Percentiles rank a stretch among this genome's conserved stretches.
Evolutionary conservation across 2,797 vertebrate genomes (phyloP).

Genomic region (Diglossa cyanea): DNA sequence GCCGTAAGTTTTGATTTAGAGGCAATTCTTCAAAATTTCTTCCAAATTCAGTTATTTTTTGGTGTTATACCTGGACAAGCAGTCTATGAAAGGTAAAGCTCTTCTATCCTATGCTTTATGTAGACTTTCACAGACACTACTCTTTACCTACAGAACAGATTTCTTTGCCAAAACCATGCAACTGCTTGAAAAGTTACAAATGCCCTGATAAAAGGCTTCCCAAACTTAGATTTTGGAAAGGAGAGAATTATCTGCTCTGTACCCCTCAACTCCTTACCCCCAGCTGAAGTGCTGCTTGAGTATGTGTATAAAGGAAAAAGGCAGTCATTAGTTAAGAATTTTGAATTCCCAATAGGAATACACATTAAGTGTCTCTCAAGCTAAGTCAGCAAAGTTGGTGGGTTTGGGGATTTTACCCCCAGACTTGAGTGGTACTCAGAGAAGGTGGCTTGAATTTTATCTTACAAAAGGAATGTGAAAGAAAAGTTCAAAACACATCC

Average conservation of each 20-base stretch:
- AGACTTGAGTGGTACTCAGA: neutral
- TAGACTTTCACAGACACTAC: accelerated
- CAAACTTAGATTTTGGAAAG: neutral
- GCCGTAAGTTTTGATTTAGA: neutral
- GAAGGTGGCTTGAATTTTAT: neutral
- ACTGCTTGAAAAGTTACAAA: neutral
- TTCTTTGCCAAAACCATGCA: neutral
- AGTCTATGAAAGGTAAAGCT: neutral
- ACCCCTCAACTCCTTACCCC: neutral
- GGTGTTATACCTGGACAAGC: neutral
- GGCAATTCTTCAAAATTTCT: neutral
- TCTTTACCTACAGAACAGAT: neutral
- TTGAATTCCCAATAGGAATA: neutral
- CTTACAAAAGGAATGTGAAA: neutral
- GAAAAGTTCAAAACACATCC: neutral
- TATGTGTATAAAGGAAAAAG: neutral
- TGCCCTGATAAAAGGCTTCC: neutral
- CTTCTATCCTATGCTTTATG: neutral
- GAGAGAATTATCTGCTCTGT: neutral
- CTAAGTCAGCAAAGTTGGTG: neutral
- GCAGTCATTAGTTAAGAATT: neutral
- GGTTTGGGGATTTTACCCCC: neutral
- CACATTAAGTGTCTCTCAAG: neutral
- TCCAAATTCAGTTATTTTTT: neutral
- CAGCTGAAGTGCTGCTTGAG: neutral